Conservation (phyloP, 2,888 invertebrate genomes). For the Melanostoma mellinum region DNA sequence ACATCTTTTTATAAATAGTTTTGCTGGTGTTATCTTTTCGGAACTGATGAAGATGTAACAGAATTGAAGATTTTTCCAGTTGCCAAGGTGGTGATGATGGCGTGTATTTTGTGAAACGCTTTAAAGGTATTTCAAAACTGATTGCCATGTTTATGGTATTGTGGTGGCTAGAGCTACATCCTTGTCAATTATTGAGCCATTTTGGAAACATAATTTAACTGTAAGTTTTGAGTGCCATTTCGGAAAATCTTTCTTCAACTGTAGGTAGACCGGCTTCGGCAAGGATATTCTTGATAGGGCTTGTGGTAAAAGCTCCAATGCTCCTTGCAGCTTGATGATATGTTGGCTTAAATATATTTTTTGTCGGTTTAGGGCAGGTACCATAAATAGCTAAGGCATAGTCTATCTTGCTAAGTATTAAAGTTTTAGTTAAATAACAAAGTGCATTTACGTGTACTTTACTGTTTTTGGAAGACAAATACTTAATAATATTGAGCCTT, state of each 20-base stretch:
- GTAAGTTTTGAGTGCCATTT: too few species aligned
- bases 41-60: background rate
- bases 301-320: conserved; percentile 21
- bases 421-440: too few species aligned
- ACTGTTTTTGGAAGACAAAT: too few species aligned
- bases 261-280: conserved; percentile 33
- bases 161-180: conserved; percentile 5
- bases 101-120: conserved; percentile 1
- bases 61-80: background rate
- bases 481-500: too few species aligned
- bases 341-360: conserved; percentile 10
- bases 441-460: too few species aligned
- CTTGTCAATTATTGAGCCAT: background rate
- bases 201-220: conserved; percentile 8
- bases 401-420: too few species aligned
- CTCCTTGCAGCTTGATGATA: conserved; percentile 20
- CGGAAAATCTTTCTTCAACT: conserved; percentile 30
- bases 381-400: background rate
- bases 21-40: background rate
- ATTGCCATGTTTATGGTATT: background rate
- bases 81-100: background rate
- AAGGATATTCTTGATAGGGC: conserved; percentile 15
- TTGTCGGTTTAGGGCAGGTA: background rate
- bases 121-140: background rate
- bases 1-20: background rate